Evolutionary conservation across 2,888 invertebrate genomes (phyloP), one percentile per base, ranked within the genome.

Genomic region (Andrena chrysosceles): DNA sequence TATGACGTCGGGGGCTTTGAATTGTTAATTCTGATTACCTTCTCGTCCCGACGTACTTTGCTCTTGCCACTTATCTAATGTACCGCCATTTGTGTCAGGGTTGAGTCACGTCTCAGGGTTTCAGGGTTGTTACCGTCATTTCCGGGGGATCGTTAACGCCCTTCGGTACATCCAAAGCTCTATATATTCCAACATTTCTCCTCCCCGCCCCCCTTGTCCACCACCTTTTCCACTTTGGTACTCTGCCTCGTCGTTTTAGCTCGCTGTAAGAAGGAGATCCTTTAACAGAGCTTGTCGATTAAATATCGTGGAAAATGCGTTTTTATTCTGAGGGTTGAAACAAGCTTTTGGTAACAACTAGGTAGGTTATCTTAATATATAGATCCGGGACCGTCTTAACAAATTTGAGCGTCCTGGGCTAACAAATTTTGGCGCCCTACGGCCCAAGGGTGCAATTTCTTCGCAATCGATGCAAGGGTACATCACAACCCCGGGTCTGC

Each of bases 1-100:
- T 20, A 42, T 73, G 70, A 49, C 56, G 62, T 64, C 59, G 64
- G 49, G 10, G 83, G 82, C 86, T 85, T 85, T 90, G 90, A 91
- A 91, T 91, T 90, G 90, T 91, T 91, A 91, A 90, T 91, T 90
- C 87, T 90, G 91, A 91, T 91, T 90, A 89, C 78, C 81, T 75
- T 83, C 79, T 79, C 81, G 74, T 81, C 74, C 71, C 72, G 80
- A 78, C 74, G 81, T 85, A 80, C 77, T 73, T 81, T 73, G 59
- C 52, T 54, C 71, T 76, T 69, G 48, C 77, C 83, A 75, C 86
- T 79, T 78, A 83, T 85, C 88, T 90, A 90, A 91, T 90, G 88
- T 84, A 85, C 86, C 87, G 78, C 84, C 90, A 90, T 91, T 91
- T 90, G 85, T 87, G 91, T 87, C 89, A 83, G 84, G 83, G 84